Conservation (phyloP, 2,888 invertebrate genomes). For the Acleris emargana region DNA sequence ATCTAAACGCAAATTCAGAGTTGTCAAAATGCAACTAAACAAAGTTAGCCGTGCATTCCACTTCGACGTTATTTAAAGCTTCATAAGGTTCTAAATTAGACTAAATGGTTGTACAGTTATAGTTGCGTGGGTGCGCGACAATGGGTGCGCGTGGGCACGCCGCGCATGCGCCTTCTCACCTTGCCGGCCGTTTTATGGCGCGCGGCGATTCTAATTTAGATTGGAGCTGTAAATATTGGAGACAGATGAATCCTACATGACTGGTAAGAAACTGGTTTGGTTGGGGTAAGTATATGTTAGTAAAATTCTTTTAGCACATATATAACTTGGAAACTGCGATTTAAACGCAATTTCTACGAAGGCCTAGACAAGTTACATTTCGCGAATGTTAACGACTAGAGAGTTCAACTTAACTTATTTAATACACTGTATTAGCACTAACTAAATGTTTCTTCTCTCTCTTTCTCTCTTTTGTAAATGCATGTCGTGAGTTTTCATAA, state of each 20-base stretch:
- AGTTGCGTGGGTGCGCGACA: slow-evolving; percentile 62
- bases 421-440: too few species aligned
- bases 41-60: slow-evolving; percentile 46
- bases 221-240: slow-evolving; percentile 30
- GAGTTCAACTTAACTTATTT: too few species aligned
- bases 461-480: too few species aligned
- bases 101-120: slow-evolving; percentile 21
- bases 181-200: slow-evolving; percentile 40
- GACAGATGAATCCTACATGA: slow-evolving; percentile 1
- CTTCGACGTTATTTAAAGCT: slow-evolving; percentile 3
- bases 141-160: slow-evolving; percentile 66
- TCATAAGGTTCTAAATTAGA: slow-evolving; percentile 36
- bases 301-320: too few species aligned
- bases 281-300: background rate
- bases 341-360: too few species aligned
- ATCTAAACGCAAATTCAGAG: slow-evolving; percentile 20
- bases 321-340: too few species aligned
- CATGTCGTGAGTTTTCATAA: too few species aligned
- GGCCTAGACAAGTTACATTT: too few species aligned
- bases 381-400: too few species aligned
- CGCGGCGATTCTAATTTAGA: slow-evolving; percentile 27
- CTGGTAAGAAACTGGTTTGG: background rate
- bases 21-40: slow-evolving; percentile 47
- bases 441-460: too few species aligned
- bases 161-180: slow-evolving; percentile 47